phyloP scores from a whole-genome alignment of 2,888 invertebrate genomes.

The Agelastica alni region DNA sequence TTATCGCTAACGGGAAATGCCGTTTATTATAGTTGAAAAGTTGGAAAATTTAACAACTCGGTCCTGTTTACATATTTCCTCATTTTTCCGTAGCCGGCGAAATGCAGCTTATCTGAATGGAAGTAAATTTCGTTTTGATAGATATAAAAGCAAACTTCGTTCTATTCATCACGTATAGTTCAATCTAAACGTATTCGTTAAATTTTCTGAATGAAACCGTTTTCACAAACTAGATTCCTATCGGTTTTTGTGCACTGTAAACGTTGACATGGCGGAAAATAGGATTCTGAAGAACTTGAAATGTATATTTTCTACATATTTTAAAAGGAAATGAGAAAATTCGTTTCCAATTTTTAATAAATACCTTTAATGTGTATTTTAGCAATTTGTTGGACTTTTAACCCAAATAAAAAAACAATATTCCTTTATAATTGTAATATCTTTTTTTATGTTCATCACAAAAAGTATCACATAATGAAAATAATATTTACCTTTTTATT shows the following conservation, averaged over 20 bases:
- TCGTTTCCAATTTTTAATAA: too few relatives aligned
- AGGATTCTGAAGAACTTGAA: not conserved
- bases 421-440: too few relatives aligned
- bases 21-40: too few relatives aligned
- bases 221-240: slow-evolving; percentile 6
- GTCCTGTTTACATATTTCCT: not conserved
- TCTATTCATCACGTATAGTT: slow-evolving; percentile 14
- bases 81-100: not conserved
- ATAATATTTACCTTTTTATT: too few relatives aligned
- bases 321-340: not conserved
- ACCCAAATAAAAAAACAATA: too few relatives aligned
- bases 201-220: slow-evolving; percentile 4
- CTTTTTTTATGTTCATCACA: too few relatives aligned
- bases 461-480: too few relatives aligned
- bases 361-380: too few relatives aligned
- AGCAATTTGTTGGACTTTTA: too few relatives aligned
- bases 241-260: not conserved
- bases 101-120: slow-evolving; percentile 11
- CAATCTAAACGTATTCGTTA: slow-evolving; percentile 5
- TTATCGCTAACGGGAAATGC: too few relatives aligned
- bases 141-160: slow-evolving; percentile 17
- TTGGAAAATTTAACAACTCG: too few relatives aligned
- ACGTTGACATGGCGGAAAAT: not conserved
- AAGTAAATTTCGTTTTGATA: slow-evolving; percentile 22
- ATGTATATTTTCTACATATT: not conserved